Percentiles rank a stretch among this genome's conserved stretches.
These are phyloP conservation scores for Platysteira castanea DNA, from an alignment of 2,113 vertebrate species.

Conservation along the genomic window DNA sequence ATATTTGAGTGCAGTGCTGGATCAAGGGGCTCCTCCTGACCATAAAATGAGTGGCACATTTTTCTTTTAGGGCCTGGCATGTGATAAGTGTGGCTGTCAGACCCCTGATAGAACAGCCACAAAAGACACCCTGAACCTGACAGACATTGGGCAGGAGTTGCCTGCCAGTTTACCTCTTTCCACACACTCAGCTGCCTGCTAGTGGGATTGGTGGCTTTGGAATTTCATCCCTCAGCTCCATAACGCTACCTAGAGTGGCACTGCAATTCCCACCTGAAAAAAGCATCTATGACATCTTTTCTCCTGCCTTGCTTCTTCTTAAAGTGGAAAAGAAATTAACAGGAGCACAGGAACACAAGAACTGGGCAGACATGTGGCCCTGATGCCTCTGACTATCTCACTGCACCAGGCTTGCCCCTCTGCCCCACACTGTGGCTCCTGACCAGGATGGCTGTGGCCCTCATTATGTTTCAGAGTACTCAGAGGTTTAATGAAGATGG, in stretches of 20 bases:
- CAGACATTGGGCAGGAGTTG: neutral
- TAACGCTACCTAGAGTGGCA: neutral
- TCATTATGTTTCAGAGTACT: neutral
- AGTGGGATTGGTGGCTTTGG: neutral
- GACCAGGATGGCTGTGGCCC: neutral
- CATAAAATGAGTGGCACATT: neutral
- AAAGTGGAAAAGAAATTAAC: neutral
- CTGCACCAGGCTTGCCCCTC: neutral
- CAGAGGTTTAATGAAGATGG: neutral
- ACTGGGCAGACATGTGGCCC: fast-evolving
- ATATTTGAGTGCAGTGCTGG: neutral
- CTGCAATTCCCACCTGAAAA: neutral
- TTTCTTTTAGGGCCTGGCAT: neutral
- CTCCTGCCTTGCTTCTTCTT: neutral
- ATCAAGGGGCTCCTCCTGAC: neutral
- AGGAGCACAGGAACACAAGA: neutral
- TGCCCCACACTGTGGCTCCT: neutral
- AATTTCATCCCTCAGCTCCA: neutral
- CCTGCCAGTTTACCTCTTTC: neutral
- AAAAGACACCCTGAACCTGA: neutral
- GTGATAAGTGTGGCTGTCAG: neutral
- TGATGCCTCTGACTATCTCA: neutral
- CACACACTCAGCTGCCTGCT: neutral
- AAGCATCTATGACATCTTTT: neutral
- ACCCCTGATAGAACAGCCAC: neutral